These are phyloP conservation scores for Agraylea sexmaculata DNA, from an alignment of 1,140 invertebrate genomes.

Conservation along the genomic window DNA sequence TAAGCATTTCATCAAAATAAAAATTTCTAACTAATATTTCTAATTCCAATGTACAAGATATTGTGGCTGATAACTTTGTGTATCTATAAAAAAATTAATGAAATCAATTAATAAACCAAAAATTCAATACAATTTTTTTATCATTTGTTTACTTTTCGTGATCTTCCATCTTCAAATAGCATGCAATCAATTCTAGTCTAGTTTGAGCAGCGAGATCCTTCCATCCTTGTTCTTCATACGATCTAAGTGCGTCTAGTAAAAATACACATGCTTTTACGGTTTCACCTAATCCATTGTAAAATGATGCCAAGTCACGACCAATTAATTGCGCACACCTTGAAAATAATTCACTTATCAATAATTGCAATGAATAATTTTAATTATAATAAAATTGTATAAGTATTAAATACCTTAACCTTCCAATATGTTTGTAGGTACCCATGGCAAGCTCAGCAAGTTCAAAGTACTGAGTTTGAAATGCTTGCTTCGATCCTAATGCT, in stretches of 20 bases:
- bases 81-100: constrained; percentile 39
- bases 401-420: constrained; percentile 43
- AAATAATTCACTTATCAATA: constrained; percentile 1
- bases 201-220: constrained; percentile 65
- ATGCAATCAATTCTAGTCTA: constrained; percentile 70
- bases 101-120: not conserved
- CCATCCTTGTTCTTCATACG: constrained; percentile 83
- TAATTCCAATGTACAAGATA: constrained; percentile 60
- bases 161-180: constrained; percentile 70
- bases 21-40: constrained; percentile 60
- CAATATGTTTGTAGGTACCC: constrained; percentile 93
- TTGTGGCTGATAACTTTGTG: constrained; percentile 60
- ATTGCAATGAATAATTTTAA: not conserved
- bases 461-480: constrained; percentile 83
- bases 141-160: constrained; percentile 35
- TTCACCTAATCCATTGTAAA: constrained; percentile 79
- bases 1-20: constrained; percentile 66
- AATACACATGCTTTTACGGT: constrained; percentile 81
- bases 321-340: constrained; percentile 61
- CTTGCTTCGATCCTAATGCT: constrained; percentile 77
- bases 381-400: constrained; percentile 1
- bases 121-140: constrained; percentile 3
- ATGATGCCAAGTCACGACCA: constrained; percentile 77
- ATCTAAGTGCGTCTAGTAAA: constrained; percentile 72
- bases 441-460: constrained; percentile 90